Base-by-base conservation (phyloP, 2,888 invertebrate species). In the Tenthredo amoena region DNA sequence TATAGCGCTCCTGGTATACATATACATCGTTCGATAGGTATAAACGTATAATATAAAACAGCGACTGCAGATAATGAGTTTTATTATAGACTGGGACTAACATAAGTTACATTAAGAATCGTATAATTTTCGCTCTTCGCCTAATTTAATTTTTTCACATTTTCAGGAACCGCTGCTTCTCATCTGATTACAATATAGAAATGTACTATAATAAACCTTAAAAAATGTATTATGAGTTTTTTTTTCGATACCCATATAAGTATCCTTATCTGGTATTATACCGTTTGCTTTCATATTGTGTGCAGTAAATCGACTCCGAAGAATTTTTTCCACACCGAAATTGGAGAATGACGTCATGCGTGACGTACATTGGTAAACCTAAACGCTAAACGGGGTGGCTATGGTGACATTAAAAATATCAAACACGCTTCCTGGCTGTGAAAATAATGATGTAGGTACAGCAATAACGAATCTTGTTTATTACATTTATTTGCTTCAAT, bases 291-390 rank as follows among this genome's bases (percentile, higher is more conserved):
- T 77, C 31, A 21, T 55, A 55, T 18, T 77, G 18, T 50, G 55
- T 55, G 50, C 37, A 81, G 15, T 40, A 21, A 37, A 62, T 62
- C n/a, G 34, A n/a, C 10, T 34, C n/a, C 26, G 10, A 37, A 81
- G n/a, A 62, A 58, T 62, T 81, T 79, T 40, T 40, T 4, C n/a
- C 1, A 40, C 7, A n/a, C 81, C 62, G 10, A 37, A 81, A 81
- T 62, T 81, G 81, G 81, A 40, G 62, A 62, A 81, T 62, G 40
- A 81, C 81, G 81, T 81, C 81, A 81, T 40, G 21, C 40, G 21
- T 40, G 81, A 62, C 62, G 81, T 50, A 37, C 81, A 62, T 81
- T 62, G 62, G 55, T 55, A 55, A 55, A 55, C 6, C 55, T 58
- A 15, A 81, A 62, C 10, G 50, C 21, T 31, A 50, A 43, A 47